Evolutionary conservation across 2,113 vertebrate genomes (phyloP).

Genomic region (Indri indri): DNA sequence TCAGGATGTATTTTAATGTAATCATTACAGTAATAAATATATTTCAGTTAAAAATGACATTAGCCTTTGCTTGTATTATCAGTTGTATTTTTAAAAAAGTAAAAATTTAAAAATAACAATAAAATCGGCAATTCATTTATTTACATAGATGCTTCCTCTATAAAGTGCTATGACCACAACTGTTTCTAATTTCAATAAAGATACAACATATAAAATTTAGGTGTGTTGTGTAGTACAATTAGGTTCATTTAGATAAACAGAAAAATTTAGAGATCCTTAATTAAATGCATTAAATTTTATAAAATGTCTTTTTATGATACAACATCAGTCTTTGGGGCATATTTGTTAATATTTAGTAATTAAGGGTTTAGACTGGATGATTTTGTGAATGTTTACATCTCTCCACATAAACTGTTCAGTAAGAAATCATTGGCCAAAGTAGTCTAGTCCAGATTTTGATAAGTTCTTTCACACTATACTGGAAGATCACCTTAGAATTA

Average conservation of each 20-base stretch:
- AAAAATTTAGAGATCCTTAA: not conserved
- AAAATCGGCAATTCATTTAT: not conserved
- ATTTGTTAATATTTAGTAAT: not conserved
- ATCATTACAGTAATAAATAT: not conserved
- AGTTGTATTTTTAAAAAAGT: not conserved
- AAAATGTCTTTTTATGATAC: not conserved
- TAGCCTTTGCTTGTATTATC: not conserved
- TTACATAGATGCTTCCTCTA: not conserved
- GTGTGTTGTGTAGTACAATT: not conserved
- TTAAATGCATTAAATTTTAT: not conserved
- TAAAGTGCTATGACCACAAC: not conserved
- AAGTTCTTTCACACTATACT: not conserved
- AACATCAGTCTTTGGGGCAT: not conserved
- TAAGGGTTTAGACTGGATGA: not conserved
- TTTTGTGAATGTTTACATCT: not conserved
- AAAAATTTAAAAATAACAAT: conserved; percentile 2
- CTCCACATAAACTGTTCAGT: not conserved
- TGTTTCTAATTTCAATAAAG: not conserved
- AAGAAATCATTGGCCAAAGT: not conserved
- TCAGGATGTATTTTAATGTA: not conserved
- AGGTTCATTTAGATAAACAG: not conserved
- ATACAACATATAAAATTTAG: not conserved
- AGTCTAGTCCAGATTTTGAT: not conserved
- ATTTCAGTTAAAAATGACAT: not conserved
- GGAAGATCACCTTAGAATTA: not conserved